Conservation (phyloP, 2,797 vertebrate genomes). For the Xenentodon cancila region DNA sequence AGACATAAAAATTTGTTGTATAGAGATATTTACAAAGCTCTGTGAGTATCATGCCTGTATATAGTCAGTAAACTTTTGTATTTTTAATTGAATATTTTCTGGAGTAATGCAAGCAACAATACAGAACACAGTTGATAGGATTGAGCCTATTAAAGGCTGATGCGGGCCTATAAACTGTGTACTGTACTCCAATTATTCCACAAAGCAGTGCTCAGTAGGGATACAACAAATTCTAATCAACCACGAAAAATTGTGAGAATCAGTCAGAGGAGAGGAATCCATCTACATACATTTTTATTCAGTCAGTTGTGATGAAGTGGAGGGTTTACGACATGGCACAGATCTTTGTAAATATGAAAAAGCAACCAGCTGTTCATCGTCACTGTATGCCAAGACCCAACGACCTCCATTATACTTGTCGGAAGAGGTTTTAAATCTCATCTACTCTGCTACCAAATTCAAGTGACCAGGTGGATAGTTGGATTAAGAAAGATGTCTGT, state of each 20-base stretch:
- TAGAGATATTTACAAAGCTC: too few species aligned
- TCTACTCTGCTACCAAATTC: constrained; percentile 8
- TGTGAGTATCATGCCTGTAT: too few species aligned
- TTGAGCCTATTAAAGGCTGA: too few species aligned
- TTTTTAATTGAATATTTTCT: too few species aligned
- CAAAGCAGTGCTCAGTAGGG: too few species aligned
- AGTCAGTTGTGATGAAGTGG: not conserved
- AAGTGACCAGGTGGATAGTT: constrained; percentile 13
- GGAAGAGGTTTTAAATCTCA: constrained; percentile 16
- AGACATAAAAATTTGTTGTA: too few species aligned
- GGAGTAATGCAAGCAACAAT: too few species aligned
- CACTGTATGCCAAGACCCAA: constrained; percentile 1
- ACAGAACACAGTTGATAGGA: too few species aligned
- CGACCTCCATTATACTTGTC: not conserved
- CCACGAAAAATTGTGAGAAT: not conserved
- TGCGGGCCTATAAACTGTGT: too few species aligned
- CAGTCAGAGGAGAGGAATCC: not conserved
- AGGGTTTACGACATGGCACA: not conserved
- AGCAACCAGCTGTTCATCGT: constrained; percentile 33
- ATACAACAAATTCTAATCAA: not conserved
- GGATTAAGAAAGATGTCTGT: constrained; percentile 23
- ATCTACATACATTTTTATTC: not conserved
- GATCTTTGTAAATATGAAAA: constrained; percentile 21
- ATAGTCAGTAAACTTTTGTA: too few species aligned
- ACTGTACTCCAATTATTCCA: too few species aligned